Conservation (phyloP, 2,113 vertebrate species). For the Collichthys lucidus region DNA sequence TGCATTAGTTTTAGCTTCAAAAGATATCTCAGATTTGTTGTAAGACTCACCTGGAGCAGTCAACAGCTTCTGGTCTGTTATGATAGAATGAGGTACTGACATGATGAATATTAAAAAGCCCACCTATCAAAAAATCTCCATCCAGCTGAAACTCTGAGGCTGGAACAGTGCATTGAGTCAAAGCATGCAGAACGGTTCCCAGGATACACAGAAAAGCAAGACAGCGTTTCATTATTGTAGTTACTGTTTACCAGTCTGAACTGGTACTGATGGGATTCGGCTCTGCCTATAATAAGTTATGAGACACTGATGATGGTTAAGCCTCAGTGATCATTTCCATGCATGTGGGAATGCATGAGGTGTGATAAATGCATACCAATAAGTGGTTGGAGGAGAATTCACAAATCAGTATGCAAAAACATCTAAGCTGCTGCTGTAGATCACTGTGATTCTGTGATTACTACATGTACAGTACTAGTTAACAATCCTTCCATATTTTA, state of each 20-base stretch:
- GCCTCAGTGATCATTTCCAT: not conserved
- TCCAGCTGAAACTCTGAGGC: slow-evolving; percentile 70
- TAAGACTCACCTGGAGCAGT: slow-evolving; percentile 74
- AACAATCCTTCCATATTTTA: not conserved
- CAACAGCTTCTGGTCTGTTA: slow-evolving; percentile 48
- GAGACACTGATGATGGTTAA: not conserved
- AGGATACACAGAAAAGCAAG: slow-evolving; percentile 30
- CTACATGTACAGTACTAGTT: not conserved
- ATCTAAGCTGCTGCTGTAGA: not conserved
- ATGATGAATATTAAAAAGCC: slow-evolving; percentile 75
- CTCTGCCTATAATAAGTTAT: slow-evolving; percentile 24
- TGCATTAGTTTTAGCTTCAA: not conserved
- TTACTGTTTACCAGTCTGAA: not conserved
- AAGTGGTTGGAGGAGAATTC: slow-evolving; percentile 42
- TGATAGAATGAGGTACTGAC: not conserved
- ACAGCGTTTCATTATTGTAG: slow-evolving; percentile 49
- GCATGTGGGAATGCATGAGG: not conserved
- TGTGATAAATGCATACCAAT: not conserved
- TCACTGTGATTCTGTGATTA: not conserved
- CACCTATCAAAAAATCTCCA: slow-evolving; percentile 78
- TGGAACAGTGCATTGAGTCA: slow-evolving; percentile 8
- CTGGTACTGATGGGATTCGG: not conserved
- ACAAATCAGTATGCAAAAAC: slow-evolving; percentile 67
- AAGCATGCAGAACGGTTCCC: not conserved
- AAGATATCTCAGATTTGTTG: not conserved